These are phyloP conservation scores for Clanis bilineata DNA, from an alignment of 2,888 invertebrate species.

Conservation along the genomic window DNA sequence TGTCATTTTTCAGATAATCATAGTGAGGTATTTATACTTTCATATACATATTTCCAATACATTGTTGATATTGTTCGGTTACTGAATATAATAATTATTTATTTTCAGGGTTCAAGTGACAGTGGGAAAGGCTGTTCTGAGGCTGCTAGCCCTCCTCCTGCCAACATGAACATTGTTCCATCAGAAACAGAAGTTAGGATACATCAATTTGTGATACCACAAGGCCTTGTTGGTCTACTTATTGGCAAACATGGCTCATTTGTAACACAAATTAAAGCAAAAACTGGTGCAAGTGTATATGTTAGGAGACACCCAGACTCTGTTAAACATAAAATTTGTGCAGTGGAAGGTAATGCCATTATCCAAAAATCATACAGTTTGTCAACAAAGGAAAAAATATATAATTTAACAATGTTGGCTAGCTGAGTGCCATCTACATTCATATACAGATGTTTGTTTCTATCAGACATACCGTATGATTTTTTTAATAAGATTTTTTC, in stretches of 20 bases:
- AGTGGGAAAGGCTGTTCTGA: constrained; percentile 92
- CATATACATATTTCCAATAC: constrained; percentile 14
- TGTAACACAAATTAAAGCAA: constrained; percentile 90
- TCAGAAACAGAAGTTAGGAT: constrained; percentile 71
- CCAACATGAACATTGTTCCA: constrained; percentile 78
- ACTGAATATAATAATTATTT: background rate
- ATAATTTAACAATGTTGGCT: no score
- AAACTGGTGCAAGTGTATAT: constrained; percentile 89
- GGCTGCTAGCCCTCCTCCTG: constrained; percentile 86
- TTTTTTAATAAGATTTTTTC: no score
- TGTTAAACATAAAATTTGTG: constrained; percentile 90
- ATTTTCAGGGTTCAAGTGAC: constrained; percentile 87
- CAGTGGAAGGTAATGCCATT: constrained; percentile 85
- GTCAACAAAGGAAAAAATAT: no score
- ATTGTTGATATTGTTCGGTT: background rate
- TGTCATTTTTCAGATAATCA: constrained; percentile 87
- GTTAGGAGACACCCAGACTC: constrained; percentile 90
- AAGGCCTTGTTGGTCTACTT: constrained; percentile 90
- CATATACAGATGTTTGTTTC: no score
- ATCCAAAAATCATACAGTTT: no score
- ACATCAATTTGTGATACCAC: constrained; percentile 90
- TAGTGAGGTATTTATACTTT: constrained; percentile 78
- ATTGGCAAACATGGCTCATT: constrained; percentile 93
- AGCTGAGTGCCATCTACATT: no score
- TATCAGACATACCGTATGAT: no score